Percentiles rank a stretch among this genome's conserved stretches.
Conservation (phyloP, 2,888 invertebrate species). For the Proisotoma minuta region DNA sequence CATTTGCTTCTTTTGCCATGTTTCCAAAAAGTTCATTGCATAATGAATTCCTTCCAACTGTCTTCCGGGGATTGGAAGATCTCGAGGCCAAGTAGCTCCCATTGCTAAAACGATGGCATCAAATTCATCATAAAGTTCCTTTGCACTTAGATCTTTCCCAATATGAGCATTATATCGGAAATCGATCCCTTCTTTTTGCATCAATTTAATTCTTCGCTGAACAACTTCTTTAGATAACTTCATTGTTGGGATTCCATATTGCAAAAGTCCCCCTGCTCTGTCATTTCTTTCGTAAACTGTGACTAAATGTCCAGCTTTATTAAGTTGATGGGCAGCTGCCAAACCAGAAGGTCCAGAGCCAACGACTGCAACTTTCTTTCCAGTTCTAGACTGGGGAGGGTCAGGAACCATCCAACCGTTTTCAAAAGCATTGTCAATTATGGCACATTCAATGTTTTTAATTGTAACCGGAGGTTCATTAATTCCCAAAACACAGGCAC, state of each 20-base stretch:
- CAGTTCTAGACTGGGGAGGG: slow-evolving; percentile 65
- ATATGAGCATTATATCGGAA: slow-evolving; percentile 88
- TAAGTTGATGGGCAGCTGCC: slow-evolving; percentile 93
- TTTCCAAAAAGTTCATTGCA: slow-evolving; percentile 96
- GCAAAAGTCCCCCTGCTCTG: slow-evolving; percentile 85
- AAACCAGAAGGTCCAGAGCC: slow-evolving; percentile 92
- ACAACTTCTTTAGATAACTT: slow-evolving; percentile 93
- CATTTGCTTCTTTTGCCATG: slow-evolving; percentile 91
- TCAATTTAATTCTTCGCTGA: slow-evolving; percentile 75
- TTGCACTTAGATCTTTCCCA: slow-evolving; percentile 81
- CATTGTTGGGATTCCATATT: slow-evolving; percentile 99
- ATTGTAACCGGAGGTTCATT: slow-evolving; percentile 96
- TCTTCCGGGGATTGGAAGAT: slow-evolving; percentile 52
- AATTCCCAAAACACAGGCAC: slow-evolving; percentile 93
- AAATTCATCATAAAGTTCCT: slow-evolving; percentile 57
- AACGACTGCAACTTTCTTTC: slow-evolving; percentile 78
- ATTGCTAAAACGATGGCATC: slow-evolving; percentile 85
- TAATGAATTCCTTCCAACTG: slow-evolving; percentile 78
- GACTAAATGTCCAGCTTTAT: slow-evolving; percentile 92
- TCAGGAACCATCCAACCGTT: slow-evolving; percentile 88
- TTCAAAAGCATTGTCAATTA: slow-evolving; percentile 96
- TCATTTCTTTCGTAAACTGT: slow-evolving; percentile 97
- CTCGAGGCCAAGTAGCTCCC: slow-evolving; percentile 95
- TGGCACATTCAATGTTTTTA: slow-evolving; percentile 97
- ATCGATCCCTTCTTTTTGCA: slow-evolving; percentile 80